Evolutionary conservation across 2,113 vertebrate species (phyloP), one percentile per base, ranked within the genome.

Genomic region (Pleuronectes platessa): DNA sequence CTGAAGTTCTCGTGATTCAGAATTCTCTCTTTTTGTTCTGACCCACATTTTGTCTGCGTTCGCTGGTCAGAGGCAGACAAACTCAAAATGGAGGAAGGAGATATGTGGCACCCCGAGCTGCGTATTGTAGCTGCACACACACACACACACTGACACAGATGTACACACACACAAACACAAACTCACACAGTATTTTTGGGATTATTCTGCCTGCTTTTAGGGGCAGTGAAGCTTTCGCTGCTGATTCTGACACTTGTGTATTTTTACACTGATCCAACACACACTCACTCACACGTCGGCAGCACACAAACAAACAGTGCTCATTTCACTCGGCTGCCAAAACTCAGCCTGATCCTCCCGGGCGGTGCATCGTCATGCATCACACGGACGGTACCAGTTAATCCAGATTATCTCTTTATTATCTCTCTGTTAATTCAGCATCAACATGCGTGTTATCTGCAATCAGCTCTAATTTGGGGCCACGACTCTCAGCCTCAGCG

Each of bases 81-180:
- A 69, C 64, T 83, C 88, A 88, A 92, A 92, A 90, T 90, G 88
- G 90, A 90, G 83, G 88, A 55, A 58, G 24, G 8, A 76, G 60
- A 64, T 53, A 23, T 71, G 60, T 72, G 63, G 45, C 45, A 47
- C 35, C 70, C 37, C 45, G 63, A 81, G 60, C 60, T 62, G 76
- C 35, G 26, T 77, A 77, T 62, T 9, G 42, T 0, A 58, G 0
- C 21, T 15, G 42, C 54, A 65, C 55, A 60, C 27, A 58, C 27
- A 49, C 62, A n/a, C 70, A 74, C 61, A 63, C 45, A 74, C 51
- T 60, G 60, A 72, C 63, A 58, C 40, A 58, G 15, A 40, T 58
- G 59, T 5, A 35, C 40, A 72, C 31, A 51, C 40, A 62, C 23
- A 40, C 18, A 61, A 59, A 71, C 55, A 13, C 26, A 56, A 40